Evolutionary conservation across 1,140 invertebrate genomes (phyloP), one percentile per base, ranked within the genome.

Genomic region (Calliopsis andreniformis): DNA sequence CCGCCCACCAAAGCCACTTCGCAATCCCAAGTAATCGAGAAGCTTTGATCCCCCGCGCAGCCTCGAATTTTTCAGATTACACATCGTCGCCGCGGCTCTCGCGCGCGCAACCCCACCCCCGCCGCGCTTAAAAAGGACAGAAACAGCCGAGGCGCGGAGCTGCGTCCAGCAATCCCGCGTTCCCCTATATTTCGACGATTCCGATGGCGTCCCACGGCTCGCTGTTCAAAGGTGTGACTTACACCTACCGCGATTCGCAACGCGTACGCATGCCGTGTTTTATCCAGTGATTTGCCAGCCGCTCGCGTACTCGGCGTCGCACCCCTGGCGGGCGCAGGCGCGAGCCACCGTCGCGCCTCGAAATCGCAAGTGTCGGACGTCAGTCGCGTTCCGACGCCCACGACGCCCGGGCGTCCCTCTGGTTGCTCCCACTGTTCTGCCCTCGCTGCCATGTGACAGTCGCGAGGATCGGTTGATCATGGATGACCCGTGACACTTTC

Each of bases 351-450:
- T 82, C 82, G 78, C 85, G 76, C 79, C 80, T 79, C 82, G 80
- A 86, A 86, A 87, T 84, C 82, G 51, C 55, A 79, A 53, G 67
- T 78, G 58, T 67, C 77, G 62, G 47, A 32, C 67, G 71, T 85
- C 87, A 91, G 89, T 91, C 82, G 88, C 87, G 88, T 83, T 82
- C 79, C 83, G 87, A 87, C 89, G 86, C 83, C 85, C 79, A 82
- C 85, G 83, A 73, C 84, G 87, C 49, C 69, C 80, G 80, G 79
- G 62, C 80, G 82, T 16, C 28, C 56, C 43, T 16, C 20, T 53
- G 39, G 39, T 62, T 23, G 14, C 14, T 14, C 4, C n/a, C 18
- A 3, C n/a, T 35, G 59, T 32, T 43, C 53, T 61, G 55, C 45
- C 25, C 32, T 30, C 20, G n/a, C 42, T 61, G 71, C 86, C 89